Evolutionary conservation across 2,113 vertebrate genomes (phyloP).

Genomic region (Tachysurus vachellii): DNA sequence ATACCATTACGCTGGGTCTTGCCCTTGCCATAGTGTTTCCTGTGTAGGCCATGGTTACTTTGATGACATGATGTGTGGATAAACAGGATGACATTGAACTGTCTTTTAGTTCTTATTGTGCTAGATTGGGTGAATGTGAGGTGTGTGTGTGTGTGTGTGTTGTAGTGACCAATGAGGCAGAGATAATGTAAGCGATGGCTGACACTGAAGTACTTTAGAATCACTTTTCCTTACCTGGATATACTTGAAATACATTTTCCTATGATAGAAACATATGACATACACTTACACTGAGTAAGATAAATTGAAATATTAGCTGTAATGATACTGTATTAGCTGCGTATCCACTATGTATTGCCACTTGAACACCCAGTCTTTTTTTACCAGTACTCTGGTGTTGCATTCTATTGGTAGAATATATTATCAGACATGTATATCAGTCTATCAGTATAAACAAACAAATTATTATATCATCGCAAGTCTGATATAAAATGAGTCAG

Average conservation of each 20-base stretch:
- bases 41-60: conserved; percentile 8
- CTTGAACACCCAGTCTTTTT: too few species aligned
- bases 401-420: too few species aligned
- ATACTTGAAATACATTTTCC: neutral
- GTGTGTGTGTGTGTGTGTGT: conserved; percentile 12
- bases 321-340: neutral
- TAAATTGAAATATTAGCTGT: neutral
- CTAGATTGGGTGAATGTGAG: neutral
- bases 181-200: conserved; percentile 16
- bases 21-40: conserved; percentile 3
- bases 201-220: neutral
- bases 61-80: conserved; percentile 31
- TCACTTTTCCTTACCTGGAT: neutral
- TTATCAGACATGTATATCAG: too few species aligned
- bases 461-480: too few species aligned
- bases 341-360: too few species aligned
- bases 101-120: conserved; percentile 30
- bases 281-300: neutral
- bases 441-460: too few species aligned
- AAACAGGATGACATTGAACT: conserved; percentile 24
- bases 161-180: conserved; percentile 38
- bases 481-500: too few species aligned
- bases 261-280: neutral
- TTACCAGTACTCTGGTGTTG: too few species aligned
- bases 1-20: conserved; percentile 27